Evolutionary conservation across 30 jellyfish, hydroid and myxozoan genomes (phyloP), one percentile per base, ranked within the genome.

Genomic region (Phacellophora camtschatica): DNA sequence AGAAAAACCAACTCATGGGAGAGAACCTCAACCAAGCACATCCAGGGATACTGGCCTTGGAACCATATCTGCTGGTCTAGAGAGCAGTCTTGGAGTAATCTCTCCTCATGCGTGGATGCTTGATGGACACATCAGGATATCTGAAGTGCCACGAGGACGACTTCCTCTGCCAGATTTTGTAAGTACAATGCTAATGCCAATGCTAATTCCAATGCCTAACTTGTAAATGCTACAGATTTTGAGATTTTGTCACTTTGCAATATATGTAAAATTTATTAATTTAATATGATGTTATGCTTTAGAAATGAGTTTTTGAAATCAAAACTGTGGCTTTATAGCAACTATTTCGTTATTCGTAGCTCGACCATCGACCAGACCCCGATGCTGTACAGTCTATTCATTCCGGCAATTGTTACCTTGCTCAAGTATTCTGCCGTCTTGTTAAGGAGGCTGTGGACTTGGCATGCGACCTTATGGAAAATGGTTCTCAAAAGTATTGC

Each of bases 371-470:
- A n/a, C 84, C 91, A 18, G 91, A 80, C 43, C 83, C 84, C 1
- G 80, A 56, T 46, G 31, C 69, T 30, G 65, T 80, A 1, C 90
- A 92, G 0, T 90, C 98, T 0, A 69, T 90, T 1, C 98, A 90
- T 63, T 94, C 95, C 29, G 98, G 98, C 0, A 83, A 90, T 32
- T 82, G 88, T 64, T 90, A 90, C 87, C 95, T 90, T 56, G 96
- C 98, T 11, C 89, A 95, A 69, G 77, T 90, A 86, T 90, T 83
- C 31, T 28, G 95, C 65, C 70, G 98, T 34, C 87, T 90, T 36
- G 96, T 90, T 4, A 90, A 90, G 58, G 98, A 90, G 85, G 98
- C 98, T 27, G 90, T 81, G 8, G 98, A 90, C 72, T 82, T 90
- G 23, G 96, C 95, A 0, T 49, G 48, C 2, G 94, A 82, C 7